Conservation (phyloP, 23 tunicate species). For the Aplidium turbinatum region DNA sequence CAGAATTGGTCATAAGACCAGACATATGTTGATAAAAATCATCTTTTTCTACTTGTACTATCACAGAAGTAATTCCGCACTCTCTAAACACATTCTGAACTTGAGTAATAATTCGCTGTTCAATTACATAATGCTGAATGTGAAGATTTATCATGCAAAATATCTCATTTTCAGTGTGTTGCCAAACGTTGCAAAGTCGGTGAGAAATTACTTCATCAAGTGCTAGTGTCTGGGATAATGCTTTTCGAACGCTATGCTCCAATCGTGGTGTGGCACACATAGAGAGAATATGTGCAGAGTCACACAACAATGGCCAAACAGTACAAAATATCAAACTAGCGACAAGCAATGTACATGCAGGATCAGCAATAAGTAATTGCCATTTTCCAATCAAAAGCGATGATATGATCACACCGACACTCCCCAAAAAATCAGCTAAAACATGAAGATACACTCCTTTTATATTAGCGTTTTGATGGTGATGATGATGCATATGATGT, state of each 20-base stretch:
- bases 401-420: constrained; percentile 88
- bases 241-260: constrained; percentile 52
- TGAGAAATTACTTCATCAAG: constrained; percentile 70
- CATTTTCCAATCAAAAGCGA: constrained; percentile 69
- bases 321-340: constrained; percentile 64
- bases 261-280: constrained; percentile 58
- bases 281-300: constrained; percentile 64
- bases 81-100: constrained; percentile 65
- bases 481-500: constrained; percentile 36
- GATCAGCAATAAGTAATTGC: constrained; percentile 80
- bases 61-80: constrained; percentile 50
- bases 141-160: constrained; percentile 54
- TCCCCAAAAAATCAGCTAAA: constrained; percentile 86
- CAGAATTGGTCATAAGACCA: constrained; percentile 12
- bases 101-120: constrained; percentile 81
- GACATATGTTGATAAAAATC: constrained; percentile 96
- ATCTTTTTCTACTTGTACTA: constrained; percentile 91
- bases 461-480: constrained; percentile 41
- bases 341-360: constrained; percentile 77
- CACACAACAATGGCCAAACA: constrained; percentile 73
- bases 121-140: constrained; percentile 79
- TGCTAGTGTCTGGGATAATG: constrained; percentile 43
- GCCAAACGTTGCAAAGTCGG: constrained; percentile 75
- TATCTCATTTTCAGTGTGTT: constrained; percentile 63
- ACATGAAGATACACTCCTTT: constrained; percentile 83